Evolutionary conservation across 2,113 vertebrate genomes (phyloP).

Genomic region (Motacilla alba): DNA sequence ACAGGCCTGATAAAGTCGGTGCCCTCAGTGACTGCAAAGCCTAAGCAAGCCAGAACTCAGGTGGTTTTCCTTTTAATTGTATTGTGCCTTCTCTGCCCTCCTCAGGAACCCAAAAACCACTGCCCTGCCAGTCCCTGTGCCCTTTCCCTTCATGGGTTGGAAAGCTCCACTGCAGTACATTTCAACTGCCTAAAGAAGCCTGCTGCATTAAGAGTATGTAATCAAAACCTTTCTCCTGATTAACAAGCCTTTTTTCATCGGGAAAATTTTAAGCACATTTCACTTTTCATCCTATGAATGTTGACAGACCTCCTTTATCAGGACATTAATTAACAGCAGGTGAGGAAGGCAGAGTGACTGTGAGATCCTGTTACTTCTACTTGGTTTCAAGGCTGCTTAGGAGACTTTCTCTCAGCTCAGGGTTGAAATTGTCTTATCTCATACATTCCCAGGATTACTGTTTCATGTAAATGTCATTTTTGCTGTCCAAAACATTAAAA

Average conservation of each 20-base stretch:
- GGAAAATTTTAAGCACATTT: slow-evolving; percentile 56
- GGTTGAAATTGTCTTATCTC: slow-evolving; percentile 68
- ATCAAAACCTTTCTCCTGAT: slow-evolving; percentile 48
- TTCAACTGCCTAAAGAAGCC: neutral
- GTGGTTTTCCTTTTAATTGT: neutral
- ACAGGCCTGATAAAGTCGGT: neutral
- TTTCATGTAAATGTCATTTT: slow-evolving; percentile 79
- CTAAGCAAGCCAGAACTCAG: neutral
- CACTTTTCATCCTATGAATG: slow-evolving; percentile 52
- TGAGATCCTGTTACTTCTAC: slow-evolving; percentile 51
- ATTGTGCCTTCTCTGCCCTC: neutral
- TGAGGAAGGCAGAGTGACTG: slow-evolving; percentile 36
- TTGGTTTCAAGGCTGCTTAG: slow-evolving; percentile 60
- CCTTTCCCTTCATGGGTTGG: neutral
- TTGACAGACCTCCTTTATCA: slow-evolving; percentile 68
- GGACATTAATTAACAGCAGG: slow-evolving; percentile 66
- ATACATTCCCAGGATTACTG: slow-evolving; percentile 61
- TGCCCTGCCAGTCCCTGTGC: neutral
- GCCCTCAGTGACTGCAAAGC: neutral
- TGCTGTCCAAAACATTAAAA: slow-evolving; percentile 74
- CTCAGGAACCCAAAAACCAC: neutral
- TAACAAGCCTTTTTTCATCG: slow-evolving; percentile 69
- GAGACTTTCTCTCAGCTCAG: slow-evolving; percentile 37
- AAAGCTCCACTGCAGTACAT: neutral
- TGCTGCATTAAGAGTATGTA: slow-evolving; percentile 9